Evolutionary conservation across 2,888 invertebrate genomes (phyloP).

Genomic region (Carpatolechia fugitivella): DNA sequence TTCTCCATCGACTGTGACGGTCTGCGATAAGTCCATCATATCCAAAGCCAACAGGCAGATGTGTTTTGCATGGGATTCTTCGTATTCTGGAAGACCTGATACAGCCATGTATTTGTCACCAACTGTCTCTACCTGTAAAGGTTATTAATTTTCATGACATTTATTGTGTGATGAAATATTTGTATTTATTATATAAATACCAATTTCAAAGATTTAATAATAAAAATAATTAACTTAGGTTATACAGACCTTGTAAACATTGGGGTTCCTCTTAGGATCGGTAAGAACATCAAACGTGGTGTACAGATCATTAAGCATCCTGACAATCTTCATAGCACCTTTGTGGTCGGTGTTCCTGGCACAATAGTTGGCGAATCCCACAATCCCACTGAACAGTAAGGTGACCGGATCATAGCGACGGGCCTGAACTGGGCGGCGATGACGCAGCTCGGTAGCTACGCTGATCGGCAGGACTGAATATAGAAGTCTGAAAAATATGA

Average conservation of each 20-base stretch:
- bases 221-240: neutral
- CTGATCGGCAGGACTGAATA: constrained; percentile 96
- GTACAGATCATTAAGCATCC: constrained; percentile 95
- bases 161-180: no score
- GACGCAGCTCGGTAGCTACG: constrained; percentile 96
- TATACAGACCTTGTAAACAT: constrained; percentile 91
- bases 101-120: constrained; percentile 99
- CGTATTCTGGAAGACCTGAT: constrained; percentile 95
- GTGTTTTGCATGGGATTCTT: constrained; percentile 93
- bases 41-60: constrained; percentile 94
- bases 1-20: constrained; percentile 91
- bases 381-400: constrained; percentile 93
- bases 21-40: constrained; percentile 96
- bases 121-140: constrained; percentile 93
- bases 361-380: constrained; percentile 95
- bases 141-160: neutral
- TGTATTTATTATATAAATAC: no score
- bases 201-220: neutral
- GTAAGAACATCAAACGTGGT: constrained; percentile 96
- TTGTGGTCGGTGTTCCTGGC: constrained; percentile 93
- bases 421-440: constrained; percentile 94
- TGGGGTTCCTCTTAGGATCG: constrained; percentile 94
- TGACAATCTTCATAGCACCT: constrained; percentile 97
- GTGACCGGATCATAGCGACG: constrained; percentile 93
- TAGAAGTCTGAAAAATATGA: constrained; percentile 82